Conservation (phyloP, 2,113 vertebrate species). For the Macquaria ambigua region DNA sequence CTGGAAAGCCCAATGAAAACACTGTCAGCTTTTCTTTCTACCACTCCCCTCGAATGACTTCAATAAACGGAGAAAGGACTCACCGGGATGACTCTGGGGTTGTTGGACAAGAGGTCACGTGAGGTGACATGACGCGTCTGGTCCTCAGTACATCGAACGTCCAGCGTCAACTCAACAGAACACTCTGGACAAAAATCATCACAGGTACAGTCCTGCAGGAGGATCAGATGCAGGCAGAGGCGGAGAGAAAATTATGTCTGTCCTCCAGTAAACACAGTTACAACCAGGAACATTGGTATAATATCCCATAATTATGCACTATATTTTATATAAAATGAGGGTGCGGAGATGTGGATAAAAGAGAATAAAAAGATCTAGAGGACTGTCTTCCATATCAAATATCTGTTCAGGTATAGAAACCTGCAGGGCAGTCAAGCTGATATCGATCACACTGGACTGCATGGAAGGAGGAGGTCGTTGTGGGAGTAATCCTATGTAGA, state of each 20-base stretch:
- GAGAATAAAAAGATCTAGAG: neutral
- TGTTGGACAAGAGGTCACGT: slow-evolving; percentile 95
- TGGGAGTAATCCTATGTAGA: neutral
- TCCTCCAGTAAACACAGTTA: neutral
- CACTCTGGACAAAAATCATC: slow-evolving; percentile 98
- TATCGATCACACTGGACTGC: neutral
- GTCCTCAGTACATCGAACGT: slow-evolving; percentile 96
- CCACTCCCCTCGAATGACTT: neutral
- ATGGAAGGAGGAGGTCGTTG: neutral
- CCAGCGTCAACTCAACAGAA: slow-evolving; percentile 95
- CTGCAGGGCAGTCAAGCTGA: neutral
- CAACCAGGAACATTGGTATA: neutral
- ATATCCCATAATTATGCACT: neutral
- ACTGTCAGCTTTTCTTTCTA: neutral
- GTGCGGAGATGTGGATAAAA: neutral
- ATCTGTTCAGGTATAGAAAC: neutral
- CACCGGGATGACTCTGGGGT: slow-evolving; percentile 95
- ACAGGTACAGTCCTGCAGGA: slow-evolving; percentile 92
- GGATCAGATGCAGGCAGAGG: neutral
- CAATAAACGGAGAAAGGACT: slow-evolving; percentile 58
- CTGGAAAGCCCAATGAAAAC: slow-evolving; percentile 71
- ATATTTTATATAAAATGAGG: neutral
- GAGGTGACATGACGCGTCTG: slow-evolving; percentile 97
- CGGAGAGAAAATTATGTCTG: neutral
- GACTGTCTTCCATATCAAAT: neutral